Evolutionary conservation across 2,888 invertebrate genomes (phyloP), one percentile per base, ranked within the genome.

Genomic region (Chloroclystis v-ata): DNA sequence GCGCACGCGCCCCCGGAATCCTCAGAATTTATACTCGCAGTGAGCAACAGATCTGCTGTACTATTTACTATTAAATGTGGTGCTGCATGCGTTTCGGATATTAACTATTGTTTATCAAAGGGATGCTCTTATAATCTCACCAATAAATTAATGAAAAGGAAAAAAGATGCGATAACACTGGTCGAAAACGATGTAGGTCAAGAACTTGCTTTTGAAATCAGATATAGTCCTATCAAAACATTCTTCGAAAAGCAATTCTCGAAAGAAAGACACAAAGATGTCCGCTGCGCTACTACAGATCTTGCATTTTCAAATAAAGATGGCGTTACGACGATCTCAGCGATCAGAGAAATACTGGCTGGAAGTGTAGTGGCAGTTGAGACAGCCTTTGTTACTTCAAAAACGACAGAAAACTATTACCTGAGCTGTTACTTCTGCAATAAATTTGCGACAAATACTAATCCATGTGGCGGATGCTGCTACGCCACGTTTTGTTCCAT

Each of bases 351-450:
- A n/a, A 52, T 54, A n/a, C n/a, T 8, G 2, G 10, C 43, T 0
- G 54, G 52, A 0, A 43, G 16, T 6, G 33, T 55, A 5, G 51
- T 55, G 1, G 54, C 47, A 0, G 16, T 55, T 7, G 54, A 55
- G 10, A 37, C 37, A 13, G 52, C 52, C 2, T 55, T 43, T 24
- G 47, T 33, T 2, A n/a, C 32, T 2, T 1, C 14, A 1, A 5
- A 14, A 4, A 6, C 2, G 2, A 16, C 3, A 1, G 16, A 14
- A 5, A 13, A 14, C 1, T 1, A 5, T 32, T 32, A 8, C n/a
- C n/a, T 6, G n/a, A 14, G 14, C 14, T 54, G 54, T 30, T 51
- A 46, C 24, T 42, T 37, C 13, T 54, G 54, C 25, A 37, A 51
- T 14, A 32, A 32, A 14, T 14, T 32, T 3, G 1, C n/a, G 2